phyloP scores from a whole-genome alignment of 2,797 vertebrate genomes.

The Catharus ustulatus region DNA sequence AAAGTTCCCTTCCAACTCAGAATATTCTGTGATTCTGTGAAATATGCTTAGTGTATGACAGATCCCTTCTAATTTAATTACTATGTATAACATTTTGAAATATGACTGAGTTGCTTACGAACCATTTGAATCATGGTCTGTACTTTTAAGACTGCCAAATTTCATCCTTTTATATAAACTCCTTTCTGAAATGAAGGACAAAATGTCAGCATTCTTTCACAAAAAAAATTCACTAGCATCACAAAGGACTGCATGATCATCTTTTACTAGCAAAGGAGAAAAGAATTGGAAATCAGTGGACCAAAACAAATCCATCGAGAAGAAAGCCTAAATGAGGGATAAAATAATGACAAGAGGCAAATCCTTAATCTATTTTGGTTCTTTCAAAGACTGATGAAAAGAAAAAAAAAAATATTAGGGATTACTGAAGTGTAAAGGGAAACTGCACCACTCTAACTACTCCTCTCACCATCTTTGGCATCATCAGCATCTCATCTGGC shows the following conservation, averaged over 20 bases:
- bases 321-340: neutral
- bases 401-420: neutral
- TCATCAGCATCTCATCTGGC: neutral
- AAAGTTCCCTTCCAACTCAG: neutral
- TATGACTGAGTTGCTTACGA: neutral
- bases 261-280: neutral
- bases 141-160: neutral
- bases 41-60: neutral
- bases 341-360: neutral
- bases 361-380: neutral
- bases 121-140: neutral
- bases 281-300: conserved; percentile 6
- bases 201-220: neutral
- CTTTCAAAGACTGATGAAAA: neutral
- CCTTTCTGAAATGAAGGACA: neutral
- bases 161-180: neutral
- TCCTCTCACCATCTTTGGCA: neutral
- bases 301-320: neutral
- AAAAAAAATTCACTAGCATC: neutral
- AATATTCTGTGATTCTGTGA: neutral
- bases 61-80: conserved; percentile 18
- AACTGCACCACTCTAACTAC: neutral
- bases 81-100: neutral
- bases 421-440: neutral
- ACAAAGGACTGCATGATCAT: neutral